Evolutionary conservation across 2,113 vertebrate species (phyloP).

Genomic region (Gyps fulvus): DNA sequence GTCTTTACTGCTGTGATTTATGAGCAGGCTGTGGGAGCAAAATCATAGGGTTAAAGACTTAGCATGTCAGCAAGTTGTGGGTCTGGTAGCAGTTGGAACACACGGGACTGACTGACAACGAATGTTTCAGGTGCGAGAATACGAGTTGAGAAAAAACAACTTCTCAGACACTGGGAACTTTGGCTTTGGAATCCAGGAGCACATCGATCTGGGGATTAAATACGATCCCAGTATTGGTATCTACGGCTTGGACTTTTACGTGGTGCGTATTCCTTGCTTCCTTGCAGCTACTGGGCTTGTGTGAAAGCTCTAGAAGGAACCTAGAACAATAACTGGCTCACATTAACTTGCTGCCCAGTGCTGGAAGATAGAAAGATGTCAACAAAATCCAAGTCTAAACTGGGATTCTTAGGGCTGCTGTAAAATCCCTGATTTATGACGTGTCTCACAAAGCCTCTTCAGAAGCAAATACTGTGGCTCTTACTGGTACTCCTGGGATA

Average conservation of each 20-base stretch:
- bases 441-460: not conserved
- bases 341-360: not conserved
- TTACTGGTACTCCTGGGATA: not conserved
- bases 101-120: not conserved
- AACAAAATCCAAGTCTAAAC: not conserved
- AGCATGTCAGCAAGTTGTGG: accelerated
- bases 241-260: slow-evolving; percentile 98
- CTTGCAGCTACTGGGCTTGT: not conserved
- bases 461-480: not conserved
- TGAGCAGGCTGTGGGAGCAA: too few relatives aligned
- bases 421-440: not conserved
- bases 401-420: not conserved
- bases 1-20: not conserved
- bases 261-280: slow-evolving; percentile 76
- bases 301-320: not conserved
- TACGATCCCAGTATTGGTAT: slow-evolving; percentile 98
- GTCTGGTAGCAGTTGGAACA: not conserved
- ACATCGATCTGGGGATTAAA: slow-evolving; percentile 98
- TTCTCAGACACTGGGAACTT: slow-evolving; percentile 99
- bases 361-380: not conserved
- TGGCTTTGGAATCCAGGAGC: slow-evolving; percentile 98
- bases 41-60: not conserved
- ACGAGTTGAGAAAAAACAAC: slow-evolving; percentile 96
- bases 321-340: accelerated
- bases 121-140: slow-evolving; percentile 88